Evolutionary conservation across 2,888 invertebrate species (phyloP).

Genomic region (Morpho helenor): DNA sequence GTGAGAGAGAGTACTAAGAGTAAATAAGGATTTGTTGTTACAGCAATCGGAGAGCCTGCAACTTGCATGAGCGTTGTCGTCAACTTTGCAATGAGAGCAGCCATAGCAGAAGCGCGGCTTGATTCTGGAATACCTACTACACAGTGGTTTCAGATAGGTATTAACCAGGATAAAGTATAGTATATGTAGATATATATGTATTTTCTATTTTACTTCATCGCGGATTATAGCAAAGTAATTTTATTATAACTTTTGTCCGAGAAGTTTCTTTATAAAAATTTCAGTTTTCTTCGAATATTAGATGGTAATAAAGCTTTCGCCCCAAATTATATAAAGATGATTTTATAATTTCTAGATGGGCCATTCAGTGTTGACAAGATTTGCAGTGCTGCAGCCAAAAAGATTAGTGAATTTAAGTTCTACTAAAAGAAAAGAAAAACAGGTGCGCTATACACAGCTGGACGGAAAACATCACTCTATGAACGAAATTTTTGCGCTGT

Average conservation of each 20-base stretch:
- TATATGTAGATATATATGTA: too few species aligned
- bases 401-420: constrained; percentile 32
- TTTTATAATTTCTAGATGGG: constrained; percentile 58
- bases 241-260: too few species aligned
- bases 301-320: too few species aligned
- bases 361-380: constrained; percentile 65
- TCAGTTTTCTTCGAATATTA: too few species aligned
- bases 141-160: constrained; percentile 81
- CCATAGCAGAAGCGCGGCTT: constrained; percentile 80
- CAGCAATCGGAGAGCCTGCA: constrained; percentile 78
- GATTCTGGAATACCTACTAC: constrained; percentile 75
- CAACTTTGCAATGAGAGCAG: constrained; percentile 81
- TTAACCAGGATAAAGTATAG: constrained; percentile 29
- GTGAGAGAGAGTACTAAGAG: background rate
- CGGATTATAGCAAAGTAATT: too few species aligned
- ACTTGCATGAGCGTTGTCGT: constrained; percentile 63
- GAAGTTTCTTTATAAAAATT: too few species aligned
- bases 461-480: background rate
- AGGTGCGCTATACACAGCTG: background rate
- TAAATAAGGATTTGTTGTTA: constrained; percentile 22
- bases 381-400: constrained; percentile 29
- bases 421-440: constrained; percentile 15
- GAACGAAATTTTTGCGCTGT: background rate
- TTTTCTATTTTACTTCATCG: too few species aligned
- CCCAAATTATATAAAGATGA: too few species aligned